Base-by-base conservation (phyloP, 2,113 vertebrate species). In the Clarias gariepinus region DNA sequence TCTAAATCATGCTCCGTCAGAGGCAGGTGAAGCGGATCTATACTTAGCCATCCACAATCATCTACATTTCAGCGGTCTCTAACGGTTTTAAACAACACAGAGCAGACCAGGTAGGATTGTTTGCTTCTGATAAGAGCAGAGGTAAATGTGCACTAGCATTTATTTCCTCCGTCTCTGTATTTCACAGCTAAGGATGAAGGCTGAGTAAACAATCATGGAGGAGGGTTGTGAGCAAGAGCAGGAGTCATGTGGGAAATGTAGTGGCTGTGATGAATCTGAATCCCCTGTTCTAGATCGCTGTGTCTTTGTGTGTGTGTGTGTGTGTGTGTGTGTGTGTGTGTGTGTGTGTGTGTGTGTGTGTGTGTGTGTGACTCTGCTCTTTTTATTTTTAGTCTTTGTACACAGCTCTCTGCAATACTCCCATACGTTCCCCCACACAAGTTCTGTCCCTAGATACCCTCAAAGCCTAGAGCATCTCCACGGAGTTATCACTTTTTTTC, bases 321-420 rank as follows among this genome's bases (percentile, higher is more conserved):
- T 74, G 61, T 61, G 53, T 57, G 66, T 73, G 53, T 36, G 12
- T 36, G 66, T 60, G 83, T 23, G 33, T 36, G 57, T 21, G n/a
- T 60, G 28, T 30, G 57, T 23, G 58, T 33, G 78, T 61, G 30
- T 82, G 68, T 52, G 61, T 60, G 23, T 64, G n/a, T 55, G 16
- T 71, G 64, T 53, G 28, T 60, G 3, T 60, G 78, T 61, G 79
- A 60, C 83, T 83, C 84, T 78, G 81, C 60, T 84, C 77, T 81
- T 73, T 88, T 89, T 90, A 90, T 90, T 87, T 90, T 88, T 89
- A 90, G 90, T 68, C 33, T 60, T 36, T 85, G 77, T 52, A 58
- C 69, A 76, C 63, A 76, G 82, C 83, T 68, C 69, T 69, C 52
- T 87, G 85, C 85, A 85, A 30, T 86, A 80, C 64, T 87, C 84